Evolutionary conservation across 2,113 vertebrate species (phyloP).

Genomic region (Oreocharis arfaki): DNA sequence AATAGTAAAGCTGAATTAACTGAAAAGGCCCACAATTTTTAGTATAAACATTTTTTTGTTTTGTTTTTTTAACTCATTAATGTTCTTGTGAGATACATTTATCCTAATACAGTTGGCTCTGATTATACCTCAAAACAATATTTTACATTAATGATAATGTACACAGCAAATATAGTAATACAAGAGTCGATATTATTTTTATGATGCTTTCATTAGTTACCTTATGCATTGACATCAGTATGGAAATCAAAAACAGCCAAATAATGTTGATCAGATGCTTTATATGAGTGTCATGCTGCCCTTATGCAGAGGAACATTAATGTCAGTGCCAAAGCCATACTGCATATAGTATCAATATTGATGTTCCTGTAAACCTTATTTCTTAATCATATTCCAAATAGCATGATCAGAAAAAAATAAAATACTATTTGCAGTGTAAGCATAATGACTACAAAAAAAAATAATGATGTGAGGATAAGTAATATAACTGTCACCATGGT

Average conservation of each 20-base stretch:
- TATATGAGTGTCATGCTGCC: slow-evolving; percentile 8
- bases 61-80: neutral
- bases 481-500: slow-evolving; percentile 41
- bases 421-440: slow-evolving; percentile 24
- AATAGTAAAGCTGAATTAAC: neutral
- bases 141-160: neutral
- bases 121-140: neutral
- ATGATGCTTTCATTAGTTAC: neutral
- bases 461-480: slow-evolving; percentile 28
- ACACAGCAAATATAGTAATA: neutral
- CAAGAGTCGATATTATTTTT: neutral
- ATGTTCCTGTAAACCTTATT: neutral
- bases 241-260: slow-evolving; percentile 26
- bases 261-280: slow-evolving; percentile 9
- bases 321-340: neutral
- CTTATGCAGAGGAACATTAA: slow-evolving; percentile 20
- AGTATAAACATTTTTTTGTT: neutral
- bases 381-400: neutral
- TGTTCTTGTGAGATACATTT: neutral
- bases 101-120: neutral
- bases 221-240: neutral
- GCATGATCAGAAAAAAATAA: slow-evolving; percentile 22
- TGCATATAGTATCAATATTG: slow-evolving; percentile 21
- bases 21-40: neutral
- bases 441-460: slow-evolving; percentile 43